phyloP scores from a whole-genome alignment of 2,113 vertebrate species.

The Budorcas taxicolor region DNA sequence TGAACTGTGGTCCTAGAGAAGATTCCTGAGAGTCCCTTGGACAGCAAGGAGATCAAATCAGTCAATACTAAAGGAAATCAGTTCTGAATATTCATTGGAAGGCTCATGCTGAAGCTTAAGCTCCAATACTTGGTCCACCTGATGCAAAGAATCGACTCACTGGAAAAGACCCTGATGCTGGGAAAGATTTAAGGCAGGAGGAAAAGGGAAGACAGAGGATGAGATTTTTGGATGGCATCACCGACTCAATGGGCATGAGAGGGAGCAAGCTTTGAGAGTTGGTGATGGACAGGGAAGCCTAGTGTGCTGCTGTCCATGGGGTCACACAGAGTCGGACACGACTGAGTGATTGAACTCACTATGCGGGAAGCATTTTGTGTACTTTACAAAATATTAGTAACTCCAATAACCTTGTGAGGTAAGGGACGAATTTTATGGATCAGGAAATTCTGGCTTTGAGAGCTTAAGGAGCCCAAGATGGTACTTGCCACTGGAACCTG shows the following conservation, averaged over 20 bases:
- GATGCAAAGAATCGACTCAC: not conserved
- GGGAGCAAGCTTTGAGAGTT: not conserved
- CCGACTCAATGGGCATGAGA: not conserved
- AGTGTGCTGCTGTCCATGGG: not conserved
- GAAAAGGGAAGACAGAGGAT: not conserved
- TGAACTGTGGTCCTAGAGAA: not conserved
- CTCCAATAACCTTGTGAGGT: not conserved
- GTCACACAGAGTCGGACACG: not conserved
- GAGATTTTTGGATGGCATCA: not conserved
- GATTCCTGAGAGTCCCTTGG: not conserved
- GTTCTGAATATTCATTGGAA: not conserved
- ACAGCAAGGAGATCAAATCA: not conserved
- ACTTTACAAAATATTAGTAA: not conserved
- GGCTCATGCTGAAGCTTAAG: not conserved
- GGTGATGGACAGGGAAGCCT: not conserved
- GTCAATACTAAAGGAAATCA: not conserved
- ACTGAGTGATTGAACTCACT: not conserved
- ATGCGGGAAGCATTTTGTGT: not conserved
- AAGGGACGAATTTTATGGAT: not conserved
- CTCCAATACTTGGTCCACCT: not conserved
- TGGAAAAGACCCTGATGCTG: not conserved
- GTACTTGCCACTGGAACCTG: not conserved
- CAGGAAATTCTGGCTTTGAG: not conserved
- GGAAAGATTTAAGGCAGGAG: not conserved
- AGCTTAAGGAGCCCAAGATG: not conserved